Base-by-base conservation (phyloP, 1,140 invertebrate genomes). In the Listronotus oregonensis region DNA sequence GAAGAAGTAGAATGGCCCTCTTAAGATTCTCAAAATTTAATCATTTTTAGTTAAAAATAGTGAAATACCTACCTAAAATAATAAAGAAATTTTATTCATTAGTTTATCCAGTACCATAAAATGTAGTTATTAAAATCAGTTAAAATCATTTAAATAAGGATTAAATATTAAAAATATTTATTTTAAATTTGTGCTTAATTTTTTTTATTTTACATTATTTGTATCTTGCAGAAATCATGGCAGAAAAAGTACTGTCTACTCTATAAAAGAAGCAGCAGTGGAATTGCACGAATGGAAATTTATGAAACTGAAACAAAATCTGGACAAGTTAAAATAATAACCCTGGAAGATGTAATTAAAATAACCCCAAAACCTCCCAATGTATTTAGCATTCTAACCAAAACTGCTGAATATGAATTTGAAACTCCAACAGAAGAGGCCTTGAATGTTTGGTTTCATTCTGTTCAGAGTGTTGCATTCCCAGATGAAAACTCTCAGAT, bases 341-440 rank as follows among this genome's bases (percentile, higher is more conserved):
- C 91, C 1, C 80, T 94, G 39, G 90, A 92, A 81, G 90, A 92
- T 76, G 94, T 92, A 77, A 86, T 93, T 15, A 94, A 94, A 85
- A 92, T 94, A 75, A 86, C 87, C 40, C 83, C 86, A 77, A 82
- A 84, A 77, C 81, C 81, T 77, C 80, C 83, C 15, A 86, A 84
- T 67, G 81, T 80, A 56, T 86, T 88, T 60, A 82, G 81, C 65
- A 84, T 94, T 70, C 84, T 91, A 15, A 92, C 89, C 54, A 92
- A 90, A 79, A 86, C 86, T 51, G 82, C 81, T 12, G 84, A 84
- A 11, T 83, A 92, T 71, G 87, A 91, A 70, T 85, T 94, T 62
- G 86, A 87, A 60, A 85, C 89, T 31, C 81, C 84, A 32, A 86
- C 85, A n/a, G 87, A 91, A 79, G 77, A 83, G 52, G 88, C 92